phyloP scores from a whole-genome alignment of 2,113 vertebrate genomes.

The Dunckerocampus dactyliophorus region DNA sequence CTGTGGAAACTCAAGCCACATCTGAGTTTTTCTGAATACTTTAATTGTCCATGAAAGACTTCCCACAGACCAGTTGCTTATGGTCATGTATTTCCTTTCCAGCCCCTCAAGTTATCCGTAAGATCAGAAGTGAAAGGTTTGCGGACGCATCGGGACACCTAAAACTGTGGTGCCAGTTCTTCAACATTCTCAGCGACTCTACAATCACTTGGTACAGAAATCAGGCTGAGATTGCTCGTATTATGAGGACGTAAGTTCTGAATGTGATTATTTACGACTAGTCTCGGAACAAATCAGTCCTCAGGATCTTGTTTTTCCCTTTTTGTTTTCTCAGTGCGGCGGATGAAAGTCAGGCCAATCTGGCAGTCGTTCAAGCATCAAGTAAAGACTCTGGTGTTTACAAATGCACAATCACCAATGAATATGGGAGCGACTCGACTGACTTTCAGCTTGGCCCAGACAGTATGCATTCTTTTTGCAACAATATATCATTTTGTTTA shows the following conservation, averaged over 20 bases:
- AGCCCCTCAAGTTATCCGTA: slow-evolving; percentile 98
- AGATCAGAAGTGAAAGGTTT: slow-evolving; percentile 88
- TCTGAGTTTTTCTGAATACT: too few species aligned
- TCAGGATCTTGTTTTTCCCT: background rate
- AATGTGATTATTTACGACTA: background rate
- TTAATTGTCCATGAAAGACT: background rate
- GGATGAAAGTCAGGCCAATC: slow-evolving; percentile 85
- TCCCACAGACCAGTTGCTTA: background rate
- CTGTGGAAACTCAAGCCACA: too few species aligned
- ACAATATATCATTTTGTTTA: background rate
- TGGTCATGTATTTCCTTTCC: slow-evolving; percentile 15
- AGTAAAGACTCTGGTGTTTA: slow-evolving; percentile 85
- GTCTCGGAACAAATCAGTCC: too few species aligned
- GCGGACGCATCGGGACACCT: slow-evolving; percentile 87
- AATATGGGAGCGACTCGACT: slow-evolving; percentile 82
- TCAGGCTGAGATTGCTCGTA: slow-evolving; percentile 76
- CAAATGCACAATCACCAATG: slow-evolving; percentile 84
- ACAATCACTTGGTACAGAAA: slow-evolving; percentile 88
- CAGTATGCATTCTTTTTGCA: slow-evolving; percentile 61
- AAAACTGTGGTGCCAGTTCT: slow-evolving; percentile 99
- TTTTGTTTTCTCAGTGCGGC: slow-evolving; percentile 76
- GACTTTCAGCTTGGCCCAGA: slow-evolving; percentile 87
- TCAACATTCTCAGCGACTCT: slow-evolving; percentile 90
- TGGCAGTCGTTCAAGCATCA: slow-evolving; percentile 87
- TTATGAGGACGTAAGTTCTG: slow-evolving; percentile 78